phyloP scores from a whole-genome alignment of 2,888 invertebrate genomes.

The Himalopsyche anomala region DNA sequence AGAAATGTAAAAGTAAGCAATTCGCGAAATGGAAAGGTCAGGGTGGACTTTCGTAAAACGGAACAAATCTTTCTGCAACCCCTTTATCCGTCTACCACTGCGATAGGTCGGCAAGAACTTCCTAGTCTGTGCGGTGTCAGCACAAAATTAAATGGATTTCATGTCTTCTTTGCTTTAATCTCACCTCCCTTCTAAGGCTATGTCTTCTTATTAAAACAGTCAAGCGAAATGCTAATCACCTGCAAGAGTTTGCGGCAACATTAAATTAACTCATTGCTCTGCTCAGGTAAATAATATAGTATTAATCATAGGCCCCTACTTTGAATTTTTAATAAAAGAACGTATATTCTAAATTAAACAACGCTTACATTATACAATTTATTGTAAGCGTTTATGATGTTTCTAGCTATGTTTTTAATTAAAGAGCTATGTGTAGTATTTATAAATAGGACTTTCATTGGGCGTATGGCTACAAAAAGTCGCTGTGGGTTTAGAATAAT shows the following conservation, averaged over 20 bases:
- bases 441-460: too few relatives aligned
- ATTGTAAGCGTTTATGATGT: too few relatives aligned
- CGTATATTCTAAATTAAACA: too few relatives aligned
- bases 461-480: too few relatives aligned
- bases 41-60: background rate
- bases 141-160: constrained; percentile 46
- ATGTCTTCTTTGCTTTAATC: constrained; percentile 51
- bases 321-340: too few relatives aligned
- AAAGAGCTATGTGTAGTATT: too few relatives aligned
- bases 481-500: too few relatives aligned
- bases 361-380: too few relatives aligned
- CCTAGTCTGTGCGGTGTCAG: constrained; percentile 23
- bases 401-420: too few relatives aligned
- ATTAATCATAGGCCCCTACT: too few relatives aligned
- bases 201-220: constrained; percentile 55
- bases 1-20: background rate
- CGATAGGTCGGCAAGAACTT: constrained; percentile 27
- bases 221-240: constrained; percentile 61
- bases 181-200: constrained; percentile 40
- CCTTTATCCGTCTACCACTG: constrained; percentile 21
- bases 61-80: constrained; percentile 18
- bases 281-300: constrained; percentile 3
- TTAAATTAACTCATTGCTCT: constrained; percentile 49
- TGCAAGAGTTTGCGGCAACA: constrained; percentile 58
- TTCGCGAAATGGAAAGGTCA: constrained; percentile 19